These are phyloP conservation scores for Hoplostethus atlanticus DNA, from an alignment of 2,797 vertebrate genomes.

Conservation along the genomic window DNA sequence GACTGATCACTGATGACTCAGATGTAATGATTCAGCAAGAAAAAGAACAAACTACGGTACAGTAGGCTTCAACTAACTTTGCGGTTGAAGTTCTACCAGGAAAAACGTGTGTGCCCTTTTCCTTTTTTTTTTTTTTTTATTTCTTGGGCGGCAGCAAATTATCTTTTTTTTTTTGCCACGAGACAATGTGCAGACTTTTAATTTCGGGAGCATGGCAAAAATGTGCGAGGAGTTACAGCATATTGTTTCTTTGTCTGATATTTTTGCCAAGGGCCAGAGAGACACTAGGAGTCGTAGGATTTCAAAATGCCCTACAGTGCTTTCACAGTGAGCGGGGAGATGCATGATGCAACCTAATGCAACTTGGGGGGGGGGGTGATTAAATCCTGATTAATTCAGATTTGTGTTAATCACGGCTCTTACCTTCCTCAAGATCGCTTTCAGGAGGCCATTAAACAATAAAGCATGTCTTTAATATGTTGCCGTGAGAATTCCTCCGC, in stretches of 20 bases:
- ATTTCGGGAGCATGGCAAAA: conserved; percentile 32
- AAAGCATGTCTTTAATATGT: conserved; percentile 62
- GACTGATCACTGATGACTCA: neutral
- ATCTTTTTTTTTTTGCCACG: conserved; percentile 8
- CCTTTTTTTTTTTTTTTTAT: conserved; percentile 11
- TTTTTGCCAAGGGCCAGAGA: conserved; percentile 57
- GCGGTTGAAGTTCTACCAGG: conserved; percentile 5
- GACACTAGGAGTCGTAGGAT: conserved; percentile 31
- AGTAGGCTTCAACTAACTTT: neutral
- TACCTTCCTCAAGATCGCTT: conserved; percentile 59
- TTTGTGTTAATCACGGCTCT: conserved; percentile 73
- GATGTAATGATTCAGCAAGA: conserved; percentile 4
- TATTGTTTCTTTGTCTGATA: conserved; percentile 51
- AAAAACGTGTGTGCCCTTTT: conserved; percentile 6
- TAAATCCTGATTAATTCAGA: conserved; percentile 77
- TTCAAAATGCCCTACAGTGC: conserved; percentile 54
- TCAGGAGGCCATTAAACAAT: conserved; percentile 74
- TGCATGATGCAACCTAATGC: conserved; percentile 77
- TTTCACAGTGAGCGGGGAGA: conserved; percentile 45
- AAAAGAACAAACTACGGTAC: conserved; percentile 4
- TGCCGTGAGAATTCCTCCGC: conserved; percentile 61
- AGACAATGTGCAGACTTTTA: conserved; percentile 39
- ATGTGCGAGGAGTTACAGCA: conserved; percentile 46
- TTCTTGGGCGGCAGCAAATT: conserved; percentile 14
- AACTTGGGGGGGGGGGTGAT: conserved; percentile 65